These are phyloP conservation scores for honey bee (Apis mellifera) DNA, from an alignment of 1,140 invertebrate genomes.

Conservation along the genomic window DNA sequence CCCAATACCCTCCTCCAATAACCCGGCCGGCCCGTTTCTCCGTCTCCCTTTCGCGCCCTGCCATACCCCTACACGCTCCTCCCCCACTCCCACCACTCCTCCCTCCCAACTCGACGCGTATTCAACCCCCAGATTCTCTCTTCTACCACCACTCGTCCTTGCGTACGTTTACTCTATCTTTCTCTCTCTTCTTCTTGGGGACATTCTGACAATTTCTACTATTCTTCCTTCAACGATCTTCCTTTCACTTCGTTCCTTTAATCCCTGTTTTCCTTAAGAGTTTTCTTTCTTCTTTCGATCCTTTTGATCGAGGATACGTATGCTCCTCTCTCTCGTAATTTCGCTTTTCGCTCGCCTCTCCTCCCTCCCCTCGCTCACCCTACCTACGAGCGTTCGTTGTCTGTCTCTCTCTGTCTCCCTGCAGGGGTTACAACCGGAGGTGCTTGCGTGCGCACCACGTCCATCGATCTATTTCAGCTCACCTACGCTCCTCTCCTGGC, in stretches of 20 bases:
- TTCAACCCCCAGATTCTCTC: conserved; percentile 34
- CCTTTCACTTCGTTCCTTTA: not conserved
- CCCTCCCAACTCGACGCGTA: conserved; percentile 3
- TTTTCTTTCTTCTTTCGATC: not conserved
- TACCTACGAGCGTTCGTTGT: conserved; percentile 44
- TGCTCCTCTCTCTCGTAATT: no score
- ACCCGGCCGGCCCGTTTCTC: conserved; percentile 36
- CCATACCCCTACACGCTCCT: conserved; percentile 7
- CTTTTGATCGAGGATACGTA: no score
- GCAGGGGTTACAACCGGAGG: conserved; percentile 57
- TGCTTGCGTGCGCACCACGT: conserved; percentile 72
- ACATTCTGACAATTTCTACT: no score
- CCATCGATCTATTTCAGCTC: conserved; percentile 74
- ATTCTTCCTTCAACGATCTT: not conserved
- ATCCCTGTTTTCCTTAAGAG: no score
- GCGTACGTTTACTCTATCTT: not conserved
- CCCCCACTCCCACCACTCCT: conserved; percentile 22
- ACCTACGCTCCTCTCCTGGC: conserved; percentile 65
- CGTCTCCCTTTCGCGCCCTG: conserved; percentile 1
- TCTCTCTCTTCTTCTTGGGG: not conserved
- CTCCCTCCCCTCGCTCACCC: conserved; percentile 26
- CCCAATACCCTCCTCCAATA: conserved; percentile 13
- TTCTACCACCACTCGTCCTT: conserved; percentile 13
- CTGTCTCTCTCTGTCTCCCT: conserved; percentile 8
- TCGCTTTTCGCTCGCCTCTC: conserved; percentile 12